Evolutionary conservation across 2,888 invertebrate species (phyloP).

Genomic region (Mesoligia furuncula): DNA sequence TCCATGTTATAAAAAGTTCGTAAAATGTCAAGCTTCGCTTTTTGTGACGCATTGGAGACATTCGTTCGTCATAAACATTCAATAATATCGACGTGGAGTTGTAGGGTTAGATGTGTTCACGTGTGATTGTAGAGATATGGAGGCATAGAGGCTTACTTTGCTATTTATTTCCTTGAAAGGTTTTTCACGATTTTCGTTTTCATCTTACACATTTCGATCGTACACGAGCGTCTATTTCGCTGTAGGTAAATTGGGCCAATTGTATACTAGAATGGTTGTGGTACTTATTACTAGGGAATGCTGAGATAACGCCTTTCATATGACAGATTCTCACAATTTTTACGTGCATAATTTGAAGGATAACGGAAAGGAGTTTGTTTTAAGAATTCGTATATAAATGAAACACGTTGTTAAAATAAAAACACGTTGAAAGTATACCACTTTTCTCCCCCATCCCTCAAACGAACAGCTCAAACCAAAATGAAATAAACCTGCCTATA

Average conservation of each 20-base stretch:
- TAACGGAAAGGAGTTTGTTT: background rate
- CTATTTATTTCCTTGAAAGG: constrained; percentile 22
- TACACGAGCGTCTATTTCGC: constrained; percentile 12
- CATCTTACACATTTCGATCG: constrained; percentile 5
- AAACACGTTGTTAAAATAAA: background rate
- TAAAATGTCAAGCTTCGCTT: constrained; percentile 55
- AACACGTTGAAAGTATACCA: background rate
- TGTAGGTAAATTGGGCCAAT: background rate
- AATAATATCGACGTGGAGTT: constrained; percentile 40
- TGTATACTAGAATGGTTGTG: background rate
- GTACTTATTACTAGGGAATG: background rate
- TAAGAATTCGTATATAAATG: background rate
- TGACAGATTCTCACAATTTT: no score
- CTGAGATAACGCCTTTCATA: background rate
- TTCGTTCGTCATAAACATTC: constrained; percentile 60
- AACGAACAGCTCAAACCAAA: constrained; percentile 41
- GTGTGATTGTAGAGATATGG: constrained; percentile 9
- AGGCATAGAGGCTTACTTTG: background rate
- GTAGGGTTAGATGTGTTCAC: constrained; percentile 32
- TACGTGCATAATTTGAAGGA: background rate
- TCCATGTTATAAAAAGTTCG: constrained; percentile 63
- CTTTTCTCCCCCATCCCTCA: background rate
- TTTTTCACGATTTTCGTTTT: constrained; percentile 19
- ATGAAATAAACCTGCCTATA: constrained; percentile 55
- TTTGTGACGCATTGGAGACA: constrained; percentile 55